Percentiles rank a stretch among this genome's conserved stretches.
Conservation (phyloP, 2,888 invertebrate genomes). For the Yponomeuta plumbellus region DNA sequence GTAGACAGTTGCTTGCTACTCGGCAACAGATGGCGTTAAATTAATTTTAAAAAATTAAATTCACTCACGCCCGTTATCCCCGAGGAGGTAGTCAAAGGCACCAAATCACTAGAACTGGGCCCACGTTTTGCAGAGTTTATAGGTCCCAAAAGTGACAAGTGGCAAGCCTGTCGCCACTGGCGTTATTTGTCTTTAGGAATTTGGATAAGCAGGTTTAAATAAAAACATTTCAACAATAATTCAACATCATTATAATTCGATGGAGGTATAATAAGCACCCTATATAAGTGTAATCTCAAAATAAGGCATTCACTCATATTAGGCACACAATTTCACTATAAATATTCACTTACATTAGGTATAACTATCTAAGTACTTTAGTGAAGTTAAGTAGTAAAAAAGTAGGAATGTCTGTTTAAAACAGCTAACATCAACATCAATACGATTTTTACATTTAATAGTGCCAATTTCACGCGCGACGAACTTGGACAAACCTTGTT, state of each 20-base stretch:
- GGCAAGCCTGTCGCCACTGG: too few relatives aligned
- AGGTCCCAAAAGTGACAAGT: too few relatives aligned
- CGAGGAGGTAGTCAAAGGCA: too few relatives aligned
- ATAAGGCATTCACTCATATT: conserved; percentile 4
- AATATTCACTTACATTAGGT: background rate
- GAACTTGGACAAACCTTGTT: too few relatives aligned
- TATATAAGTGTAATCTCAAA: conserved; percentile 3
- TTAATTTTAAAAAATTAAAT: too few relatives aligned
- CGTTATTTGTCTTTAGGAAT: too few relatives aligned
- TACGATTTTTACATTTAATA: background rate
- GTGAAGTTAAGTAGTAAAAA: background rate
- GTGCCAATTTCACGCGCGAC: too few relatives aligned
- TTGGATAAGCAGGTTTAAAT: background rate
- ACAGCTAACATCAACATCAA: conserved; percentile 7
- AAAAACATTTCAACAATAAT: background rate
- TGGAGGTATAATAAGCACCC: background rate
- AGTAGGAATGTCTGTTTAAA: conserved; percentile 6
- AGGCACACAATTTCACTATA: conserved; percentile 7
- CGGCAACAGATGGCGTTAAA: background rate
- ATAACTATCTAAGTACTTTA: background rate
- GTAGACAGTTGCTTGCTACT: background rate
- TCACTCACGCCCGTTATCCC: too few relatives aligned
- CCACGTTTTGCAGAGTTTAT: too few relatives aligned
- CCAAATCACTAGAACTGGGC: too few relatives aligned
- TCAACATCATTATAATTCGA: background rate